Evolutionary conservation across 2,888 invertebrate species (phyloP), one percentile per base, ranked within the genome.

Genomic region (Monochamus alternatus): DNA sequence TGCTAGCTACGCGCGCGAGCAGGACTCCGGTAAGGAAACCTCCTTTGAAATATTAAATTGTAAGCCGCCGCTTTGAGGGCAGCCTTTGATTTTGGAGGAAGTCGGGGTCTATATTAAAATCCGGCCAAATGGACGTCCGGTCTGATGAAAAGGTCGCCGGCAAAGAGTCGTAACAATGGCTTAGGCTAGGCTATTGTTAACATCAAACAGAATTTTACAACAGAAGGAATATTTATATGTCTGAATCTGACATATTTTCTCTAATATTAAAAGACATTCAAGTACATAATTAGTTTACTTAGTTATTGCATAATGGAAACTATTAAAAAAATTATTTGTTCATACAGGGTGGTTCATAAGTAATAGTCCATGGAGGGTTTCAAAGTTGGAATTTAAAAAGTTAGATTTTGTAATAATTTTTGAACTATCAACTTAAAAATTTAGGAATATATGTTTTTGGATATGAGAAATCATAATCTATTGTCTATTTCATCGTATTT

Each of bases 1-100:
- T 76, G 96, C 97, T 3, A 94, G 94, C 38, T 96, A 94, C 87
- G 97, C 97, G 2, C 91, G 96, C 83, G 95, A 96, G 84, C 98
- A 98, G 88, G 96, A 97, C 89, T 95, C 96, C 55, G 95, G 96
- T 94, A 89, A 90, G 90, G 60, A 60, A 69, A 44, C 31, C 44
- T 58, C 60, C 60, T 73, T 66, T 66, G 55, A 63, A 55, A 58
- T 64, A 69, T 74, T 74, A 69, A 74, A 74, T 69, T 70, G 55
- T 64, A 65, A 72, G 32, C 55, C 31, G 22, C 10, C 31, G 55
- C 52, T 58, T 60, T 74, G 60, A 66, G 44, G 51, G 59, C 64
- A 32, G 30, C 60, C 43, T 69, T 63, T 60, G 44, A 62, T 59
- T 62, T 58, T 14, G 14, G 22, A 71, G 59, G n/a, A 47, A 51